Evolutionary conservation across 2,113 vertebrate species (phyloP), one percentile per base, ranked within the genome.

Genomic region (Podocnemis expansa): DNA sequence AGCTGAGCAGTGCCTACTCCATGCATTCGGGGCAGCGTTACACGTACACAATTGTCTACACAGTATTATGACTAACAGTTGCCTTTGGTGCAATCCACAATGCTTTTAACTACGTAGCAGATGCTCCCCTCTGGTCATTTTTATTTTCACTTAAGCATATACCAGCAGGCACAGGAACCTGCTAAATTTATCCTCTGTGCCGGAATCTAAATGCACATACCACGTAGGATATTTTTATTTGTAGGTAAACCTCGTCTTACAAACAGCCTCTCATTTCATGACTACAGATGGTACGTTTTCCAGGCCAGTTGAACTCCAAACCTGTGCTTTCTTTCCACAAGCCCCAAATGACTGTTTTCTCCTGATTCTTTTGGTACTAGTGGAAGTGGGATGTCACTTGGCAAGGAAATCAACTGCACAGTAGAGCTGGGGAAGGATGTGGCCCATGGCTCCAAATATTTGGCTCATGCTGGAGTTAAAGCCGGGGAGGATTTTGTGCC

Each of bases 261-360:
- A 93, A 92, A 89, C 84, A 91, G 82, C 25, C 93, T 95, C 95
- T 96, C 94, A 96, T 97, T 97, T 97, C 95, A 94, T 80, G 63
- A 82, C 89, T 97, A 89, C 95, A 93, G 90, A 97, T 90, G 93
- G 96, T 93, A 95, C 88, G 96, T 93, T 96, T 97, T 96, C 96
- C 94, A 96, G 91, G 41, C 87, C 79, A 90, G 84, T 89, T 95
- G 94, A 94, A 96, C 94, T 94, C 82, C 88, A 85, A 95, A 91
- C 93, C 97, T 85, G 84, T 96, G 88, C 96, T 93, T 97, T 97
- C 97, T 95, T 97, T 97, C 96, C 97, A 95, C 97, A 95, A 96
- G 96, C 91, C 97, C 89, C 91, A 97, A 96, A 97, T 96, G 86
- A 97, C 95, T 93, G 93, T 96, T 97, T 97, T 97, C 95, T 94